Percentiles rank a stretch among this genome's conserved stretches.
These are phyloP conservation scores for Ptychochromis oligacanthus DNA, from an alignment of 2,113 vertebrate species.

Conservation along the genomic window DNA sequence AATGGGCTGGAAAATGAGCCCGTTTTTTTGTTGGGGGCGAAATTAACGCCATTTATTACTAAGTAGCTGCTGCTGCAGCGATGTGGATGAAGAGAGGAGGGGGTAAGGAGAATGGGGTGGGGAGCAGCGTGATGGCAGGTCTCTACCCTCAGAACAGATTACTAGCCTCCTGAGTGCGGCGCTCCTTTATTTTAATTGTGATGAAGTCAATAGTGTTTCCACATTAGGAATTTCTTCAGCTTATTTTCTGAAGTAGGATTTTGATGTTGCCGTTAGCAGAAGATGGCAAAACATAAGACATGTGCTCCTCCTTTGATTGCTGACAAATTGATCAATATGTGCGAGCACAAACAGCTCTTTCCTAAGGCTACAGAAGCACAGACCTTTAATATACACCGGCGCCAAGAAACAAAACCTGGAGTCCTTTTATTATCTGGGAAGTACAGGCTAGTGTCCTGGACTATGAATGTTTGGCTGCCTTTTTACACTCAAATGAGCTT, in stretches of 20 bases:
- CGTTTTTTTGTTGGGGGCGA: slow-evolving; percentile 45
- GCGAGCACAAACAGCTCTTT: not conserved
- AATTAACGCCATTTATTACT: slow-evolving; percentile 76
- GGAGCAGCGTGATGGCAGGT: slow-evolving; percentile 16
- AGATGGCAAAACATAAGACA: not conserved
- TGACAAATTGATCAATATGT: slow-evolving; percentile 6
- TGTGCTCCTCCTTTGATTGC: not conserved
- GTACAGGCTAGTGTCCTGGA: slow-evolving; percentile 9
- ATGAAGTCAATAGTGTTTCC: slow-evolving; percentile 26
- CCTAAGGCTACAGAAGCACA: not conserved
- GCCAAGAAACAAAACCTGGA: slow-evolving; percentile 11
- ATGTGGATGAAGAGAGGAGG: slow-evolving; percentile 8
- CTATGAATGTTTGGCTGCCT: slow-evolving; percentile 33
- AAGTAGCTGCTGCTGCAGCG: slow-evolving; percentile 52
- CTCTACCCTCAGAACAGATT: slow-evolving; percentile 40
- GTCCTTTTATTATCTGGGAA: slow-evolving; percentile 12
- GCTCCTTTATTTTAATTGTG: slow-evolving; percentile 57
- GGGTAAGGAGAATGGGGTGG: not conserved
- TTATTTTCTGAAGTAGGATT: not conserved
- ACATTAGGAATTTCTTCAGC: not conserved
- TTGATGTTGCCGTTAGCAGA: not conserved
- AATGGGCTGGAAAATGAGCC: slow-evolving; percentile 78
- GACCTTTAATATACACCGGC: not conserved
- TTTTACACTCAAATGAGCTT: slow-evolving; percentile 40
- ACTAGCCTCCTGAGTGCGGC: not conserved